These are phyloP conservation scores for Chaunax sp. DNA, from an alignment of 2,797 vertebrate species.

Conservation along the genomic window DNA sequence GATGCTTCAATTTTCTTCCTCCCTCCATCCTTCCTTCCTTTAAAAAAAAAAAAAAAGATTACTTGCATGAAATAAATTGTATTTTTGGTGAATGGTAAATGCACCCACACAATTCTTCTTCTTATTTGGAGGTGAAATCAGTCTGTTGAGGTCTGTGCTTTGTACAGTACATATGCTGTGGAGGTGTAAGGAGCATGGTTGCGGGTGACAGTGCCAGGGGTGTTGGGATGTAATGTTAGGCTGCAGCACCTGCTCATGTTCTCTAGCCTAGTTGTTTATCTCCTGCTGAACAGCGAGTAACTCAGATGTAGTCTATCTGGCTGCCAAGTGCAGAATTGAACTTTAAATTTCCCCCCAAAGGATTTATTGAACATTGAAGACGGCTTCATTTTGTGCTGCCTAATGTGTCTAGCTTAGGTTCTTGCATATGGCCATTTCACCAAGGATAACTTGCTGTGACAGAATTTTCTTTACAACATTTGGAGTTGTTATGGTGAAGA, in stretches of 20 bases:
- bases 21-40: not conserved
- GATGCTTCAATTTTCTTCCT: too few species aligned
- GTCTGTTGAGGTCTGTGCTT: conserved; percentile 32
- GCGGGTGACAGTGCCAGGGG: conserved; percentile 26
- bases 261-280: conserved; percentile 55
- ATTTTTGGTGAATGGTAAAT: conserved; percentile 6
- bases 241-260: conserved; percentile 59
- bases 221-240: conserved; percentile 60
- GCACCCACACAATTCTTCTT: not conserved
- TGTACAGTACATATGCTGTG: conserved; percentile 34
- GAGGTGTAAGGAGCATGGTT: conserved; percentile 30
- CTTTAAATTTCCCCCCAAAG: conserved; percentile 37
- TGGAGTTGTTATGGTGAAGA: conserved; percentile 23
- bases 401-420: conserved; percentile 51
- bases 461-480: conserved; percentile 33
- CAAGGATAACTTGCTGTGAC: conserved; percentile 25
- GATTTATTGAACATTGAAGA: conserved; percentile 46
- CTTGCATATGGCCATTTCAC: conserved; percentile 33
- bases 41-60: not conserved
- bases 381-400: conserved; percentile 43
- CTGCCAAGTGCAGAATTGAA: conserved; percentile 48
- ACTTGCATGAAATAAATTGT: not conserved
- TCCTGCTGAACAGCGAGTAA: conserved; percentile 54
- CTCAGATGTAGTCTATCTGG: conserved; percentile 47
- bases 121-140: conserved; percentile 44